Base-by-base conservation (phyloP, 2,113 vertebrate genomes). In the Sorex araneus region DNA sequence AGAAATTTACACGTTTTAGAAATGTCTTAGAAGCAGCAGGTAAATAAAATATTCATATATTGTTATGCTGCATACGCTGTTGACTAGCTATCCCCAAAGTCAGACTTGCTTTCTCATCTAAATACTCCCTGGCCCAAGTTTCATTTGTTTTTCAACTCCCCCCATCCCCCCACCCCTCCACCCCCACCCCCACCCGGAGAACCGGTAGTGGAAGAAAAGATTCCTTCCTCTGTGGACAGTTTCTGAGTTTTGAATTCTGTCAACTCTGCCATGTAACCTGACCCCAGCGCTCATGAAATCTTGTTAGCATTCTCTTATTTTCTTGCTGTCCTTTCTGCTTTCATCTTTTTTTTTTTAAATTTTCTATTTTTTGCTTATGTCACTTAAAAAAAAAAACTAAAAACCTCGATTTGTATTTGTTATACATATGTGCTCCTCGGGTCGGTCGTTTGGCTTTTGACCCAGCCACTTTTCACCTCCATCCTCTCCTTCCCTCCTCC, bases 391-490 rank as follows among this genome's bases (percentile, higher is more conserved):
- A 40, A 40, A 40, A 40, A n/a, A n/a, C n/a, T 87, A 4, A 97
- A 95, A 54, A 97, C 88, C 86, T 92, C 70, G 78, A 97, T 98
- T 97, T 96, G 96, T 98, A 97, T 98, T 97, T 97, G 96, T 40
- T 97, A 97, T 96, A 96, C 95, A 94, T 80, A 95, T 84, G 97
- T 88, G 97, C 97, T 95, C 95, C 96, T 91, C 88, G 60, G 92
- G 95, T 91, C 96, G 3, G 3, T 96, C 96, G 96, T 97, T 95
- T 95, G 95, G 91, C 96, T 97, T 97, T 96, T 97, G 91, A 97
- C 96, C 95, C 81, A 63, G 92, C 92, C 97, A 95, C 97, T 98
- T 97, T 97, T 97, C 97, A 98, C 97, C 98, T 97, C 93, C 96
- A 97, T 84, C 96, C 89, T 96, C 94, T 93, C 92, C 95, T 96